These are phyloP conservation scores for Heterodera schachtii DNA, from an alignment of 1,140 invertebrate genomes.

Conservation along the genomic window DNA sequence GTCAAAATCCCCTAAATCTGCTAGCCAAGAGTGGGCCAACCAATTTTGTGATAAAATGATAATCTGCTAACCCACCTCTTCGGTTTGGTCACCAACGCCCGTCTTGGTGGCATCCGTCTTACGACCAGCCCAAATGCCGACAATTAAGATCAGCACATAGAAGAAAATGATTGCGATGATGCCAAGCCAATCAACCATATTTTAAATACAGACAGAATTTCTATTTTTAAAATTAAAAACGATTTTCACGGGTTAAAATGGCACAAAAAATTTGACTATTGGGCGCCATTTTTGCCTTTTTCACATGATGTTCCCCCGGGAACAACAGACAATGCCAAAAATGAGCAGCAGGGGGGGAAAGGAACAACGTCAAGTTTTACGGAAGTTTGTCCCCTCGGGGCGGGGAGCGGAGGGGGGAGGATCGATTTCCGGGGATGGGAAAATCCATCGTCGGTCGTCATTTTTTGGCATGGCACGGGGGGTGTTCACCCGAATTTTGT, in stretches of 20 bases:
- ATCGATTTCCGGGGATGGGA: neutral
- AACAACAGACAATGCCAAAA: constrained; percentile 7
- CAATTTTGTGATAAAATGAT: no score
- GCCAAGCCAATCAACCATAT: constrained; percentile 69
- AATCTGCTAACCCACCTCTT: constrained; percentile 31
- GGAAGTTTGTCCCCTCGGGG: neutral
- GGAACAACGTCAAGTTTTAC: constrained; percentile 1
- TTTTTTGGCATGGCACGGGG: neutral
- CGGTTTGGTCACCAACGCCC: constrained; percentile 70
- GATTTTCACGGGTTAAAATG: no score
- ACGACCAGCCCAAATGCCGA: constrained; percentile 90
- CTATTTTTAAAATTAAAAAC: no score
- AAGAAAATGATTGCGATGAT: constrained; percentile 88
- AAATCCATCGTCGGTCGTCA: neutral
- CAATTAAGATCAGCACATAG: constrained; percentile 85
- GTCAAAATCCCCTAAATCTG: no score
- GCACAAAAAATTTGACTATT: neutral
- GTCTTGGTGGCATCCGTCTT: constrained; percentile 78
- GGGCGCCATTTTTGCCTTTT: neutral
- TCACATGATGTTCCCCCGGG: neutral
- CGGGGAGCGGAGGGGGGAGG: neutral
- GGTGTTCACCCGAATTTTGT: neutral
- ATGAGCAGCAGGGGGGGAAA: neutral
- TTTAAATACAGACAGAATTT: no score
- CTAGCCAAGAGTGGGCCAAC: no score